phyloP scores from a whole-genome alignment of 2,888 invertebrate genomes.

The Volucella zonaria region DNA sequence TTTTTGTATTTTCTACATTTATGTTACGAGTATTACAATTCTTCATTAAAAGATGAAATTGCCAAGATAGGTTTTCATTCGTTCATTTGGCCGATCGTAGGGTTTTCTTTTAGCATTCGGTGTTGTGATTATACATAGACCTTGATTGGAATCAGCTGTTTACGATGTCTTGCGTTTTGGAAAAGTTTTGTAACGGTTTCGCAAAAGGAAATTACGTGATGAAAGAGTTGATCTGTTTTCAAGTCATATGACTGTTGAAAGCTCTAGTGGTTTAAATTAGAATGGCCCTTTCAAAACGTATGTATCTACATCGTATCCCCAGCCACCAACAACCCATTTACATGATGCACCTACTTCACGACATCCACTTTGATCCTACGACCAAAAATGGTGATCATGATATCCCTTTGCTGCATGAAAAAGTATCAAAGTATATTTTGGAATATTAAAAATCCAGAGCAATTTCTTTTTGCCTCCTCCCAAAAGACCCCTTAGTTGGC shows the following conservation, averaged over 20 bases:
- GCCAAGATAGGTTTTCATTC: constrained; percentile 37
- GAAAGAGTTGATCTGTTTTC: constrained; percentile 2
- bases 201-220: constrained; percentile 11
- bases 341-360: too few species aligned
- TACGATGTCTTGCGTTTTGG: constrained; percentile 39
- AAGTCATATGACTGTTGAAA: neutral
- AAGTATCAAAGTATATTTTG: constrained; percentile 36
- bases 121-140: constrained; percentile 10
- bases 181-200: constrained; percentile 30
- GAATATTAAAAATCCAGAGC: constrained; percentile 73
- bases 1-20: too few species aligned
- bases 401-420: neutral
- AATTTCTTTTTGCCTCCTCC: constrained; percentile 31
- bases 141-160: constrained; percentile 42
- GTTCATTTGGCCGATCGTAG: neutral
- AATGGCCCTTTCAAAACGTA: too few species aligned
- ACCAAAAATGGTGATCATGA: constrained; percentile 31
- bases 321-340: too few species aligned
- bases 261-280: neutral
- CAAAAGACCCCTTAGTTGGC: constrained; percentile 17
- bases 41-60: constrained; percentile 63
- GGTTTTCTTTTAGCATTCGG: constrained; percentile 1
- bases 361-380: neutral
- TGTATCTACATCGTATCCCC: too few species aligned
- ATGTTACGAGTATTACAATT: constrained; percentile 28